A percentile compares a stretch with the other conserved stretches of the same genome.
Evolutionary conservation across 2,888 invertebrate species (phyloP).

Genomic region (Sthenelais limicola): DNA sequence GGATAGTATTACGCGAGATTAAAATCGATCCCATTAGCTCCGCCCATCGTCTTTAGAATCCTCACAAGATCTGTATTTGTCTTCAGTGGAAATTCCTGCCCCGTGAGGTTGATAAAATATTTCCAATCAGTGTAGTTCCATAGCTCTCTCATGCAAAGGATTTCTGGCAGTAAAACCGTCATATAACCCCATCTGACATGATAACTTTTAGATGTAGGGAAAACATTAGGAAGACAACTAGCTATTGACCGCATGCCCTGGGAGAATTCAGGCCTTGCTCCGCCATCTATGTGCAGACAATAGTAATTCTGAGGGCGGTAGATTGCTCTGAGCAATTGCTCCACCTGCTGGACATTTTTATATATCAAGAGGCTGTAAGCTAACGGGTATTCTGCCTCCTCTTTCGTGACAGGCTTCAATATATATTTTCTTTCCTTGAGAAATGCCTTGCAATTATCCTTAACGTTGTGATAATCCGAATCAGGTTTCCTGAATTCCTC

Average conservation of each 20-base stretch:
- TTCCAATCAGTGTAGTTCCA: conserved; percentile 44
- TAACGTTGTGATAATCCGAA: neutral
- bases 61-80: conserved; percentile 53
- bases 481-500: too few relatives aligned
- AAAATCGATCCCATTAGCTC: conserved; percentile 42
- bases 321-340: conserved; percentile 57
- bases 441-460: neutral
- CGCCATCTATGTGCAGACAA: conserved; percentile 62
- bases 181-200: conserved; percentile 56
- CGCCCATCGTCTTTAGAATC: conserved; percentile 46
- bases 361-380: conserved; percentile 59
- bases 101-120: conserved; percentile 53
- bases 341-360: conserved; percentile 55
- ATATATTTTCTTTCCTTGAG: neutral
- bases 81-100: conserved; percentile 52
- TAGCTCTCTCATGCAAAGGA: conserved; percentile 58
- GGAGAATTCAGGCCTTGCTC: conserved; percentile 46
- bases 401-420: conserved; percentile 19
- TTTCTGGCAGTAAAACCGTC: conserved; percentile 55
- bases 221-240: conserved; percentile 58
- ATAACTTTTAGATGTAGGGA: conserved; percentile 50
- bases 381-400: conserved; percentile 55
- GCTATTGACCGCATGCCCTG: conserved; percentile 48
- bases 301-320: conserved; percentile 63
- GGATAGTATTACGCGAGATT: conserved; percentile 1